These are phyloP conservation scores for Nasonia longicornis DNA, from an alignment of 1,140 invertebrate genomes.

Conservation along the genomic window DNA sequence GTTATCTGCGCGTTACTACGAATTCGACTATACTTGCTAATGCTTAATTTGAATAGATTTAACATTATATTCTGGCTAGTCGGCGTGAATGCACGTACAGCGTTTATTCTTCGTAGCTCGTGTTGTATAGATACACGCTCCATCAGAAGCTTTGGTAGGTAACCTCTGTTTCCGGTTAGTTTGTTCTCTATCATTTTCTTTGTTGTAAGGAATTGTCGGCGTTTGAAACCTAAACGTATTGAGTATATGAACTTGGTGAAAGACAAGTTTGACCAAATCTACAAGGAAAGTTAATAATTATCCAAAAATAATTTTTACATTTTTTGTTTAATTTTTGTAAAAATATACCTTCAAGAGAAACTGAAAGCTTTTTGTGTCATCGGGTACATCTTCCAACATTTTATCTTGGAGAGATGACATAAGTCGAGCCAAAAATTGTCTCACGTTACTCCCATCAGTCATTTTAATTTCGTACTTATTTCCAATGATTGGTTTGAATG, in stretches of 20 bases:
- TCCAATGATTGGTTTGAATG: conserved; percentile 65
- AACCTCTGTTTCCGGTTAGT: conserved; percentile 70
- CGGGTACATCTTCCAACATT: conserved; percentile 74
- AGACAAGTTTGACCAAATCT: neutral
- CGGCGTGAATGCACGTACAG: conserved; percentile 65
- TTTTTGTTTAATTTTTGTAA: neutral
- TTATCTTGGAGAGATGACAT: conserved; percentile 71
- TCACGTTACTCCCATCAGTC: conserved; percentile 75
- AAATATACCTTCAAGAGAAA: conserved; percentile 67
- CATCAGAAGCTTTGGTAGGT: conserved; percentile 71
- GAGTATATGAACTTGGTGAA: neutral
- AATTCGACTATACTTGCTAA: conserved; percentile 78
- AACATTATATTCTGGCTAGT: conserved; percentile 74
- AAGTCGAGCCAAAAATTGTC: conserved; percentile 69
- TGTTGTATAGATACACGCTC: conserved; percentile 78
- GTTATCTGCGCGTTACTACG: conserved; percentile 74
- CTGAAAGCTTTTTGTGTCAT: conserved; percentile 81
- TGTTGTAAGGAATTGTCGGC: neutral
- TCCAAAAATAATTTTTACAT: neutral
- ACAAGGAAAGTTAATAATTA: neutral
- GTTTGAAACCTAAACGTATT: neutral
- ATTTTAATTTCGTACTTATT: conserved; percentile 67
- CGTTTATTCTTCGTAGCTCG: conserved; percentile 69
- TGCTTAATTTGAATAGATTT: conserved; percentile 73
- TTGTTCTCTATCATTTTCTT: conserved; percentile 59